phyloP scores from a whole-genome alignment of 1,140 invertebrate species.

The Lethrus apterus region DNA sequence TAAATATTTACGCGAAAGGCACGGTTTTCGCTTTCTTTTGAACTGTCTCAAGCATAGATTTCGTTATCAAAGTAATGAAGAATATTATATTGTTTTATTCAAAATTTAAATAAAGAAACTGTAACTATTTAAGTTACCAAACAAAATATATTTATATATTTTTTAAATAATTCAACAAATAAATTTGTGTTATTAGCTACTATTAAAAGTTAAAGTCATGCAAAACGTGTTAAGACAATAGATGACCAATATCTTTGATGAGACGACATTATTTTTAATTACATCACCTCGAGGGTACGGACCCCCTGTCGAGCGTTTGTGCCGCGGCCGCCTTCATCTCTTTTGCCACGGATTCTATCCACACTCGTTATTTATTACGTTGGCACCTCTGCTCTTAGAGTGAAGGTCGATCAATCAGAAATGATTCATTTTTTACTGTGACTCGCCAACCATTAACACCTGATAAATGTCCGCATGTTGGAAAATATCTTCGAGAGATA shows the following conservation, averaged over 20 bases:
- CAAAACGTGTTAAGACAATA: constrained; percentile 13
- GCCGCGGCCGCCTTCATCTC: constrained; percentile 12
- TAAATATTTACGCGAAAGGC: too few relatives aligned
- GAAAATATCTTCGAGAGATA: too few relatives aligned
- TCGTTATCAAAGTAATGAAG: too few relatives aligned
- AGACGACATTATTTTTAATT: constrained; percentile 13
- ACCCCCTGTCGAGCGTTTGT: constrained; percentile 8
- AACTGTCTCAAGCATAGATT: too few relatives aligned
- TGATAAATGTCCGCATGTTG: constrained; percentile 10
- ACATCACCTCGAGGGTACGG: constrained; percentile 6
- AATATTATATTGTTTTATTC: too few relatives aligned
- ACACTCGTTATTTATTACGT: constrained; percentile 13
- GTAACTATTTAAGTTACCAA: too few relatives aligned
- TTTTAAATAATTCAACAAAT: too few relatives aligned
- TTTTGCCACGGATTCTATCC: too few relatives aligned
- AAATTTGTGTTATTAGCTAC: too few relatives aligned
- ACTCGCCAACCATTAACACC: constrained; percentile 10
- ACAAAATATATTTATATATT: too few relatives aligned
- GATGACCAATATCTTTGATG: constrained; percentile 11
- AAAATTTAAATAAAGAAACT: too few relatives aligned
- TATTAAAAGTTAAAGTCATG: constrained; percentile 10
- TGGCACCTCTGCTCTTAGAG: constrained; percentile 8
- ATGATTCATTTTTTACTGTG: constrained; percentile 10
- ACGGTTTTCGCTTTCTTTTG: too few relatives aligned
- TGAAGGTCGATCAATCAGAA: constrained; percentile 11